Base-by-base conservation (phyloP, 2,888 invertebrate species). In the Hoplodrina blanda region DNA sequence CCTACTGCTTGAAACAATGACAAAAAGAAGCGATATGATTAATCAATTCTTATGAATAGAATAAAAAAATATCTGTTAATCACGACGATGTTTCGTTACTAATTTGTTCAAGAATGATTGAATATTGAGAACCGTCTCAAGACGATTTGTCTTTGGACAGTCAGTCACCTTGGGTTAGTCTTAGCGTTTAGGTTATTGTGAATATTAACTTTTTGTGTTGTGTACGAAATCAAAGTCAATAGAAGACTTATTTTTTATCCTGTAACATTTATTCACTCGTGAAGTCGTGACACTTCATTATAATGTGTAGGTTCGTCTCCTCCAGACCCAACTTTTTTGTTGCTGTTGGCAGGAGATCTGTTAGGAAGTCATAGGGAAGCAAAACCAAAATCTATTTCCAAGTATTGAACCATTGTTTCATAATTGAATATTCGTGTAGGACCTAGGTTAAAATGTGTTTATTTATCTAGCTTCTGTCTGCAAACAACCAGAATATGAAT, bases 141-240 rank as follows among this genome's bases (percentile, higher is more conserved):
- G 57, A 53, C 62, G n/a, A 46, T 71, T 66, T 62, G 53, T 62
- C 71, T 65, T 66, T 44, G 37, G 13, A 25, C 10, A 11, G 49
- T 15, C 53, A 69, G 69, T 59, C 69, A 74, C 74, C 74, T 74
- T 62, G 50, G 66, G 46, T 46, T 46, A 46, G 17, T 17, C 19
- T 54, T 33, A 25, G n/a, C 20, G 57, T 68, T 57, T 30, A 50
- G 49, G 20, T 75, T 53, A 20, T 62, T 68, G 13, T 49, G 41
- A 62, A 44, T n/a, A 55, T 17, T 60, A 17, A 55, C 8, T 2
- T 33, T 55, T 55, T 50, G 54, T 20, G 7, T 50, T 52, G 41
- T 41, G 10, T 53, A 50, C 7, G 4, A 46, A 44, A 46, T 44
- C 4, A 61, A 37, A 49, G 56, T 50, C 11, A 49, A 54, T 54